These are phyloP conservation scores for Drosophila kuntzei DNA, from an alignment of 2,888 invertebrate species.

Conservation along the genomic window DNA sequence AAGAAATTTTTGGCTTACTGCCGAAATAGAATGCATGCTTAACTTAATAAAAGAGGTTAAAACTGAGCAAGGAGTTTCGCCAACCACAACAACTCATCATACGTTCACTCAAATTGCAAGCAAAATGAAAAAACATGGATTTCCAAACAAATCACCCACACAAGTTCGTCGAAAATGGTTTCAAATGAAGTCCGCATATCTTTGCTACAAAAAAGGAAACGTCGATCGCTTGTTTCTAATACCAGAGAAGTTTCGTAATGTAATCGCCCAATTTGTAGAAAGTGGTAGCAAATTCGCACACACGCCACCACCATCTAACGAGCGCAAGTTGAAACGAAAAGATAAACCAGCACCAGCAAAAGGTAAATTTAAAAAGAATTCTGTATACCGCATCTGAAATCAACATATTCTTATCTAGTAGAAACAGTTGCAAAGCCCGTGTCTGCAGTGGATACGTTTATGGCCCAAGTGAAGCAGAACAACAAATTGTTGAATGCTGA, in stretches of 20 bases:
- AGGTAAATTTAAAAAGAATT: neutral
- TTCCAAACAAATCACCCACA: slow-evolving; percentile 80
- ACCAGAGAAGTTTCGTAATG: slow-evolving; percentile 76
- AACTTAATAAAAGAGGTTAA: slow-evolving; percentile 77
- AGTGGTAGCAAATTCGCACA: slow-evolving; percentile 62
- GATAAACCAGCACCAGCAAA: slow-evolving; percentile 17
- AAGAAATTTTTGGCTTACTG: slow-evolving; percentile 79
- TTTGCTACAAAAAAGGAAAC: slow-evolving; percentile 82
- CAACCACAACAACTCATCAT: slow-evolving; percentile 74
- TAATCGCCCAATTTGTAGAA: slow-evolving; percentile 81
- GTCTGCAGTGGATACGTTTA: slow-evolving; percentile 56
- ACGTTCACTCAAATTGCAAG: slow-evolving; percentile 81
- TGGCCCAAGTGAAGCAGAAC: slow-evolving; percentile 65
- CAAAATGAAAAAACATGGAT: slow-evolving; percentile 79
- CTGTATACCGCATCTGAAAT: neutral
- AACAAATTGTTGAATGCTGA: slow-evolving; percentile 69
- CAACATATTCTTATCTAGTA: neutral
- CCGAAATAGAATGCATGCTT: slow-evolving; percentile 82
- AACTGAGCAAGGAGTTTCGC: slow-evolving; percentile 62
- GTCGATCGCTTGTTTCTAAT: slow-evolving; percentile 78
- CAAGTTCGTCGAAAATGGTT: slow-evolving; percentile 82
- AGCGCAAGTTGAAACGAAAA: slow-evolving; percentile 30
- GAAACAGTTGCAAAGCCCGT: slow-evolving; percentile 12
- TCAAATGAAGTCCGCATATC: slow-evolving; percentile 83
- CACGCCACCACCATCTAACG: slow-evolving; percentile 8